Base-by-base conservation (phyloP, 2,888 invertebrate species). In the Crioceris asparagi region DNA sequence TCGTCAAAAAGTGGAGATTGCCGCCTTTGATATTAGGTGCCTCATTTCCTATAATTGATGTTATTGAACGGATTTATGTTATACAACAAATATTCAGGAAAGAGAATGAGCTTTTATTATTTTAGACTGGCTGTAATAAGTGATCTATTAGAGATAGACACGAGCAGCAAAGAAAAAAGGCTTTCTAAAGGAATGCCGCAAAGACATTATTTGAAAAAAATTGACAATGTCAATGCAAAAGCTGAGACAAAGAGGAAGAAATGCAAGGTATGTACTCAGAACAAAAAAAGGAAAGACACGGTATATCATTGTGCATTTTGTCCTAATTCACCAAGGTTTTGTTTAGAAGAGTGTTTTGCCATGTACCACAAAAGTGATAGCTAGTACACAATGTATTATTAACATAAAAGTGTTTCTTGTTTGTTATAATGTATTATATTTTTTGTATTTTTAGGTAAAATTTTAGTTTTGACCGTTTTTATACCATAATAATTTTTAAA, bases 11-110 rank as follows among this genome's bases (percentile, higher is more conserved):
- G n/a, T n/a, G n/a, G n/a, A n/a, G n/a, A n/a, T n/a, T n/a, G n/a
- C n/a, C n/a, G n/a, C n/a, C n/a, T n/a, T n/a, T n/a, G n/a, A n/a
- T n/a, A n/a, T n/a, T n/a, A n/a, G n/a, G n/a, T n/a, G n/a, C n/a
- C n/a, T n/a, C 41, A 41, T 39, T 25, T 41, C 8, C 14, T 39
- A n/a, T 17, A 39, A 26, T 19, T 40, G 17, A 26, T 39, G 36
- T 14, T 40, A 12, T 12, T 40, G 11, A 41, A 41, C 29, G 12
- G 32, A n/a, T 23, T 23, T 21, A 12, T 14, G 17, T 35, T 41
- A 29, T 42, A 25, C 18, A 39, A 41, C 7, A 39, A 40, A 35
- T 32, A 19, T 19, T 32, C 17, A 6, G 32, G 32, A 10, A 32
- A 16, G 19, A 32, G 19, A 32, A 5, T 32, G 12, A 32, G n/a